Percentiles rank a stretch among this genome's conserved stretches.
phyloP scores from a whole-genome alignment of 2,797 vertebrate species.

The Phrynocephalus guinanensis region DNA sequence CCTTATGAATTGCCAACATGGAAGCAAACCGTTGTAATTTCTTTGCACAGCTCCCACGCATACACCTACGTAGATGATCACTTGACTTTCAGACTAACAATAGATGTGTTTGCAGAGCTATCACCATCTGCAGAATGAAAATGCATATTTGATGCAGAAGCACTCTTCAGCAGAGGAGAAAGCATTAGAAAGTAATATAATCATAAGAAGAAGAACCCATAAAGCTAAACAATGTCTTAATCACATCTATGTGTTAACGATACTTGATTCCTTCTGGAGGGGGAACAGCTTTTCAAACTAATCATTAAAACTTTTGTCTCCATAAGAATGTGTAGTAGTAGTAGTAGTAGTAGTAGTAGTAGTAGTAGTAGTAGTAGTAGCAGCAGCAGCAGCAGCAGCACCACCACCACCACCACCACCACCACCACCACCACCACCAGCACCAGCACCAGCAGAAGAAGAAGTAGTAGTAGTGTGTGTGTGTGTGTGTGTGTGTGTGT shows the following conservation, averaged over 20 bases:
- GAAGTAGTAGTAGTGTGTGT: too few relatives aligned
- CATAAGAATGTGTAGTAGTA: neutral
- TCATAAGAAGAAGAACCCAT: neutral
- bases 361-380: too few relatives aligned
- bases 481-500: too few relatives aligned
- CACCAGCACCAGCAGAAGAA: too few relatives aligned
- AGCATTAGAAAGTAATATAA: neutral
- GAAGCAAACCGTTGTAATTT: conserved; percentile 82
- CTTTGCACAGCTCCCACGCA: conserved; percentile 82
- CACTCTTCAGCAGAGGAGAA: conserved; percentile 47
- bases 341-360: too few relatives aligned
- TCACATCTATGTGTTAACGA: neutral
- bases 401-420: too few relatives aligned
- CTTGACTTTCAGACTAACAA: conserved; percentile 84
- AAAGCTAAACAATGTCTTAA: neutral
- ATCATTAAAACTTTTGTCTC: neutral
- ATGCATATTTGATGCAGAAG: conserved; percentile 71
- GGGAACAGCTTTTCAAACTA: neutral
- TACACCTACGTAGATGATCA: conserved; percentile 81
- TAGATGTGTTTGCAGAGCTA: conserved; percentile 79
- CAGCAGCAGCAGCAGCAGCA: too few relatives aligned
- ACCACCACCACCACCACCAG: too few relatives aligned
- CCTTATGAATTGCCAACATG: conserved; percentile 73
- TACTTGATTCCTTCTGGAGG: too few relatives aligned
- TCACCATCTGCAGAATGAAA: conserved; percentile 81